A percentile compares a stretch with the other conserved stretches of the same genome.
These are phyloP conservation scores for Sericinus montela DNA, from an alignment of 2,888 invertebrate genomes.

Conservation along the genomic window DNA sequence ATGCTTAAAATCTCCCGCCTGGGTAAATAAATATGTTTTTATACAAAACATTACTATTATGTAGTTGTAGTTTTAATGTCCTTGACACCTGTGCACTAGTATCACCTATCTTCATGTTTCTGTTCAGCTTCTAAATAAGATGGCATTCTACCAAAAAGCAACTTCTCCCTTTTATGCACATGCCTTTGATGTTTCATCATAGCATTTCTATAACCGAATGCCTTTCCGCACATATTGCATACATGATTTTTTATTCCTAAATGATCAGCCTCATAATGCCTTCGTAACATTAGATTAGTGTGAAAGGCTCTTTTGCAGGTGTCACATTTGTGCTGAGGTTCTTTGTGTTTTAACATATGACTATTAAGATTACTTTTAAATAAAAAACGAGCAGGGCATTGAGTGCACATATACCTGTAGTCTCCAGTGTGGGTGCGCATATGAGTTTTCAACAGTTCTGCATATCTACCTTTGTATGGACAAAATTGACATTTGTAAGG, in stretches of 20 bases:
- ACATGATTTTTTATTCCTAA: slow-evolving; percentile 46
- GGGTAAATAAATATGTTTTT: too few species aligned
- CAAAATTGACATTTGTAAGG: slow-evolving; percentile 38
- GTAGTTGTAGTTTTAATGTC: too few species aligned
- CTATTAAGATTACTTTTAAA: slow-evolving; percentile 46
- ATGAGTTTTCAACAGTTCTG: slow-evolving; percentile 37
- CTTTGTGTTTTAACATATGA: slow-evolving; percentile 41
- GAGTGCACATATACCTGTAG: slow-evolving; percentile 43
- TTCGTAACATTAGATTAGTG: slow-evolving; percentile 36
- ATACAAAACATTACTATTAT: too few species aligned
- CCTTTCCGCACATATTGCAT: slow-evolving; percentile 45
- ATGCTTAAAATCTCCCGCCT: too few species aligned
- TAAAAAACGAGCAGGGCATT: slow-evolving; percentile 42
- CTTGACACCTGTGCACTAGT: background rate
- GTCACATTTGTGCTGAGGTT: slow-evolving; percentile 43
- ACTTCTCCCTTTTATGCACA: slow-evolving; percentile 48
- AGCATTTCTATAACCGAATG: slow-evolving; percentile 48
- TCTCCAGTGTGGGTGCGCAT: slow-evolving; percentile 40
- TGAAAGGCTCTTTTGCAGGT: slow-evolving; percentile 43
- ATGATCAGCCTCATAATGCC: slow-evolving; percentile 46
- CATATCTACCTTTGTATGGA: slow-evolving; percentile 38
- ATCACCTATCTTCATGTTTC: slow-evolving; percentile 13
- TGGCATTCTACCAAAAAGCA: slow-evolving; percentile 32
- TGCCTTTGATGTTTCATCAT: slow-evolving; percentile 48
- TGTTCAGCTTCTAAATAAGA: slow-evolving; percentile 28